phyloP scores from a whole-genome alignment of 2,888 invertebrate genomes.

The Gymnoscelis rufifasciata region DNA sequence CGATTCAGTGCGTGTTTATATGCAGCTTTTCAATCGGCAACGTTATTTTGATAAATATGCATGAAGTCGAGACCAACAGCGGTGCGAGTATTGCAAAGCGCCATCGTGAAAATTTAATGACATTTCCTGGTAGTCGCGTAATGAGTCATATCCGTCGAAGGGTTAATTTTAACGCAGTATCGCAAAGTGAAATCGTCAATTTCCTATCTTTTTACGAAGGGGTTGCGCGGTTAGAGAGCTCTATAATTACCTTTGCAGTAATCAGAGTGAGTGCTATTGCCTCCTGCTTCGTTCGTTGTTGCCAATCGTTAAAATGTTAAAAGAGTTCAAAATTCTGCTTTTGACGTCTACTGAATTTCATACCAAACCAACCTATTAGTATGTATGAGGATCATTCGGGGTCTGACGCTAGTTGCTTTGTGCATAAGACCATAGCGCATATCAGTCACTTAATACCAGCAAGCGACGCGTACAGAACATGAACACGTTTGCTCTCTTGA shows the following conservation, averaged over 20 bases:
- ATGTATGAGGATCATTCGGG: conserved; percentile 40
- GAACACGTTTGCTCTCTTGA: conserved; percentile 39
- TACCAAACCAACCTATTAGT: no score
- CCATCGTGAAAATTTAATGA: conserved; percentile 78
- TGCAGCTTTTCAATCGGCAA: conserved; percentile 77
- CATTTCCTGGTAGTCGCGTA: conserved; percentile 72
- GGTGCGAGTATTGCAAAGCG: conserved; percentile 70
- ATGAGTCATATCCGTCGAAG: conserved; percentile 76
- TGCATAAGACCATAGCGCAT: conserved; percentile 40
- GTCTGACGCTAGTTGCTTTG: conserved; percentile 38
- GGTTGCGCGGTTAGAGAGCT: conserved; percentile 33
- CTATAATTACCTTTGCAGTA: conserved; percentile 35
- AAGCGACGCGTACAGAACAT: conserved; percentile 29
- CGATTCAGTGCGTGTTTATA: conserved; percentile 73
- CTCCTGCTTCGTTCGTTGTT: conserved; percentile 3
- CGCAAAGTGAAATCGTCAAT: conserved; percentile 59
- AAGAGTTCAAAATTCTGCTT: no score
- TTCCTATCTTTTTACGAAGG: conserved; percentile 47
- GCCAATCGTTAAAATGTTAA: background rate
- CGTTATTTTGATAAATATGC: conserved; percentile 79
- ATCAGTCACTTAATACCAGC: conserved; percentile 38
- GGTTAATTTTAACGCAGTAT: conserved; percentile 72
- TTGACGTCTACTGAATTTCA: no score
- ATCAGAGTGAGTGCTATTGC: conserved; percentile 20
- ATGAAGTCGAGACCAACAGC: conserved; percentile 71